Base-by-base conservation (phyloP, 2,888 invertebrate genomes). In the Cataglyphis altisquamis region DNA sequence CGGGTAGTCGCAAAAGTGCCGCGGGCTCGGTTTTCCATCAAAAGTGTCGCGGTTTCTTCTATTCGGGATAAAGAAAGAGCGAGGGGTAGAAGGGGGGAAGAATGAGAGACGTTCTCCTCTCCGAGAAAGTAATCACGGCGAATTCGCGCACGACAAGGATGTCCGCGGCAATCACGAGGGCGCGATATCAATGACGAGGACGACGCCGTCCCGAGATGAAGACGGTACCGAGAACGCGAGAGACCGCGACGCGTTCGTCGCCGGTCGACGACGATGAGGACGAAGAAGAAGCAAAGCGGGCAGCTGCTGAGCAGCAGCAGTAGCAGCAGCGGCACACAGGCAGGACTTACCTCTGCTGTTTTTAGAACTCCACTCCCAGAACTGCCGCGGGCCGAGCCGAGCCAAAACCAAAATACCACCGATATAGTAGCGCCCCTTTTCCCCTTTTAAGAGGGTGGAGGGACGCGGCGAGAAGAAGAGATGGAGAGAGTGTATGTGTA, bases 321-420 rank as follows among this genome's bases (percentile, higher is more conserved):
- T 66, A 68, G 45, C 36, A 67, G 75, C 70, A 68, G 77, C 75
- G 63, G 57, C 66, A 63, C 39, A 41, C 39, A 15, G 73, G 77
- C 64, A 92, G 91, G 92, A 94, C 94, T 94, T 94, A 94, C 94
- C 94, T 94, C 94, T 94, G 94, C 94, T 94, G 94, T 94, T 94
- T 94, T 94, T 94, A 94, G 94, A 94, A 93, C 94, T 94, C 94
- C 94, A 93, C 94, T 94, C 94, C 94, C 94, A 94, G 94, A 94
- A 94, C 94, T 93, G 94, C 93, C 78, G 92, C 93, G 93, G 93
- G 92, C 92, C 93, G 94, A 93, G 93, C 92, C 94, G 94, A 94
- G 94, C 94, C 94, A 94, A 94, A 94, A 94, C 94, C 94, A 94
- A 94, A 94, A 94, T 94, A 94, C 94, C 94, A 93, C 91, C 94